Percentiles rank a stretch among this genome's conserved stretches.
Evolutionary conservation across 2,888 invertebrate species (phyloP).

Genomic region (Halocaridina rubra): DNA sequence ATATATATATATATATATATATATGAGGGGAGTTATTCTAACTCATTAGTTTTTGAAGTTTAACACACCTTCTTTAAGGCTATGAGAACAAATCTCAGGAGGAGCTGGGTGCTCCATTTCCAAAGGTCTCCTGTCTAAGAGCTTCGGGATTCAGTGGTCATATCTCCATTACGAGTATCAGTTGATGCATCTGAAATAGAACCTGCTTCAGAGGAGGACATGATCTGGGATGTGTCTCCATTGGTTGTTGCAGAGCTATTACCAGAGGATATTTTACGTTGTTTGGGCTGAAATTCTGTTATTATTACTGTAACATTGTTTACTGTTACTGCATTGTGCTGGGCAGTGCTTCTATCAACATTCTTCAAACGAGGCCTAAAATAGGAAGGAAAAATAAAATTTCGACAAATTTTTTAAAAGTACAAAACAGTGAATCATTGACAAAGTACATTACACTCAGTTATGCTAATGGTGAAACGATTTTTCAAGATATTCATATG

Average conservation of each 20-base stretch:
- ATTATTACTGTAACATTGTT: conserved; percentile 97
- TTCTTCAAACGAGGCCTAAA: conserved; percentile 84
- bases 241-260: conserved; percentile 44
- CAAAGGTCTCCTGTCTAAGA: no score
- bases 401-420: neutral
- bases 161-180: conserved; percentile 56
- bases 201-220: conserved; percentile 60
- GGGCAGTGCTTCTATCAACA: conserved; percentile 91
- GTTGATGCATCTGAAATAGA: conserved; percentile 60
- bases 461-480: no score
- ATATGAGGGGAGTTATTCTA: no score
- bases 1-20: no score
- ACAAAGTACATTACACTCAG: neutral
- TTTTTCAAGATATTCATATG: no score
- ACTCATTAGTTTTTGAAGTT: no score
- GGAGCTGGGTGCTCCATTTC: neutral
- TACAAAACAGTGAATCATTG: neutral
- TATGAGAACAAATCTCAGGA: neutral
- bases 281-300: conserved; percentile 92
- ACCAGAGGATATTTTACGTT: conserved; percentile 63
- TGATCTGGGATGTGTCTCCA: conserved; percentile 43
- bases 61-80: neutral
- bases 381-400: conserved; percentile 20
- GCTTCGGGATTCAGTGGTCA: conserved; percentile 52
- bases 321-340: conserved; percentile 94